Conservation (phyloP, 2,113 vertebrate genomes). For the Psettodes erumei region DNA sequence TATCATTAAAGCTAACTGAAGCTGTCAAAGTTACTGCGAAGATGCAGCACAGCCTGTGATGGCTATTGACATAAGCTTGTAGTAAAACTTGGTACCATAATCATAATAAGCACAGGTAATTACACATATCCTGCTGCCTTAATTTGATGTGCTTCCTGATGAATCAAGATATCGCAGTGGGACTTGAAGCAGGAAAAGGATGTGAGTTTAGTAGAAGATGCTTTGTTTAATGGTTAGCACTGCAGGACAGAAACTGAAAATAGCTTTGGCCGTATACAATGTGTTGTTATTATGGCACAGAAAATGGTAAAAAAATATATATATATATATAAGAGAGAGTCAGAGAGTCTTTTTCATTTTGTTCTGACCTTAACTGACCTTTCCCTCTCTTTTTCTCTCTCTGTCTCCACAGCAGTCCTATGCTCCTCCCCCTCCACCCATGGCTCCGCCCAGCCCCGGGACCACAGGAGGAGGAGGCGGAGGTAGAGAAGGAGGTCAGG, state of each 20-base stretch:
- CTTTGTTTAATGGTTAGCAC: not conserved
- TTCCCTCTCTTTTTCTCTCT: slow-evolving; percentile 5
- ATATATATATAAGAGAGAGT: too few species aligned
- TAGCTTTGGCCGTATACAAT: not conserved
- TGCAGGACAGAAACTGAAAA: not conserved
- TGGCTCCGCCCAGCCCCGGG: slow-evolving; percentile 98
- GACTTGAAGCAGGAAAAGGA: slow-evolving; percentile 38
- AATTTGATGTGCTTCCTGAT: slow-evolving; percentile 54
- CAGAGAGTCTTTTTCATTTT: not conserved
- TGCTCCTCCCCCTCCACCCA: slow-evolving; percentile 95
- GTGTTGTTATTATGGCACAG: not conserved
- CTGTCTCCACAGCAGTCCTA: slow-evolving; percentile 90
- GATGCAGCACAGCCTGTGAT: not conserved
- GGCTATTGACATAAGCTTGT: slow-evolving; percentile 4
- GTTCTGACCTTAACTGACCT: slow-evolving; percentile 14
- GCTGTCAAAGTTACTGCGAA: not conserved
- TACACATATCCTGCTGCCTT: slow-evolving; percentile 53
- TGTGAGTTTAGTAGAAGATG: slow-evolving; percentile 5
- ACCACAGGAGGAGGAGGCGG: slow-evolving; percentile 89
- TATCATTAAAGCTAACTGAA: slow-evolving; percentile 5
- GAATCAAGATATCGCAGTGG: slow-evolving; percentile 40
- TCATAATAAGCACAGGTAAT: slow-evolving; percentile 29
- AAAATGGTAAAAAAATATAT: too few species aligned
- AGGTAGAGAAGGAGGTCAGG: slow-evolving; percentile 81
- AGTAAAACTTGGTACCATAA: slow-evolving; percentile 33